Conservation (phyloP, 1,140 invertebrate species). For the Pomacea maculata region DNA sequence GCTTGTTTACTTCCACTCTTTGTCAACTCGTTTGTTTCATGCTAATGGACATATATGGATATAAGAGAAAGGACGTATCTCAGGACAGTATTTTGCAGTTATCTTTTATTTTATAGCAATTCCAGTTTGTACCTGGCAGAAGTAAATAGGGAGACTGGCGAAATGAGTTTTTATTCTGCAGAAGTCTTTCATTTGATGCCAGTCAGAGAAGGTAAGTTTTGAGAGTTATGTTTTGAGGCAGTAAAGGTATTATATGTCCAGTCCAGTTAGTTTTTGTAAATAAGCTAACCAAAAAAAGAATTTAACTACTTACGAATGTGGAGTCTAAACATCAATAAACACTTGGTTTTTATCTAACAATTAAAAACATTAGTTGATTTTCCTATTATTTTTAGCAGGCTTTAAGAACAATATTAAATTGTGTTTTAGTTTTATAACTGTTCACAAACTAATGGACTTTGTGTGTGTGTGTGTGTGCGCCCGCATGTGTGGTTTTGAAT, state of each 20-base stretch:
- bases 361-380: too few species aligned
- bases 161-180: constrained; percentile 12
- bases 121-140: constrained; percentile 21
- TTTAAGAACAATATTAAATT: not conserved
- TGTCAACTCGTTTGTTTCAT: not conserved
- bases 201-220: constrained; percentile 2
- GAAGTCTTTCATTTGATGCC: constrained; percentile 14
- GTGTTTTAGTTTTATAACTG: not conserved
- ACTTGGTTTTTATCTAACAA: too few species aligned
- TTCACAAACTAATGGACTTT: not conserved
- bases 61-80: not conserved
- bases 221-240: not conserved
- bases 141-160: constrained; percentile 8
- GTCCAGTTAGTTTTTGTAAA: not conserved
- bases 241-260: not conserved
- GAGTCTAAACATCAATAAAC: too few species aligned
- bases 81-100: not conserved
- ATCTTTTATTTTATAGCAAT: not conserved
- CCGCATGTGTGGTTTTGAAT: not conserved
- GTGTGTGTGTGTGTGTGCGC: not conserved
- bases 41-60: not conserved
- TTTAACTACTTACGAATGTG: too few species aligned
- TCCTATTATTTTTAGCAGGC: too few species aligned
- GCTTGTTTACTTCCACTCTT: not conserved
- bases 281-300: not conserved